Evolutionary conservation across 2,888 invertebrate genomes (phyloP).

Genomic region (Embidobia sp.): DNA sequence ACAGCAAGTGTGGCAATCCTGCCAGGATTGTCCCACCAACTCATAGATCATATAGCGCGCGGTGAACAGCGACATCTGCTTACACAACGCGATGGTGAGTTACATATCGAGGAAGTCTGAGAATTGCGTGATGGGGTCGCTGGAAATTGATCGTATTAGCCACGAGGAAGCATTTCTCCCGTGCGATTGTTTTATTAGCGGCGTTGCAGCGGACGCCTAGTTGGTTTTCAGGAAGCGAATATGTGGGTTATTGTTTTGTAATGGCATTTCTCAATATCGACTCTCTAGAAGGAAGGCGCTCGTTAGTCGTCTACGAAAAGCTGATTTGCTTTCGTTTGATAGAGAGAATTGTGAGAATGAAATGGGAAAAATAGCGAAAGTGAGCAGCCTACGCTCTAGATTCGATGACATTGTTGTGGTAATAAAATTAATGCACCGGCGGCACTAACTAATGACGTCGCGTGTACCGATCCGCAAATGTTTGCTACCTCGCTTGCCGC

Average conservation of each 20-base stretch:
- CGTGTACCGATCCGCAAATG: conserved; percentile 41
- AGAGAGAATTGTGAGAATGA: too few relatives aligned
- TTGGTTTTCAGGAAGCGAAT: conserved; percentile 41
- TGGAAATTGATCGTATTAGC: conserved; percentile 21
- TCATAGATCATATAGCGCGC: too few relatives aligned
- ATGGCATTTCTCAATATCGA: conserved; percentile 34
- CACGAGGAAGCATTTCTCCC: conserved; percentile 26
- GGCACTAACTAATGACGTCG: conserved; percentile 37
- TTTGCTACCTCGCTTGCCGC: conserved; percentile 32
- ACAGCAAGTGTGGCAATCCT: too few relatives aligned
- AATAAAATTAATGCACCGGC: conserved; percentile 32
- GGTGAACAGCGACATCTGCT: neutral
- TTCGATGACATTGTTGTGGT: conserved; percentile 37
- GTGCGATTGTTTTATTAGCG: conserved; percentile 18
- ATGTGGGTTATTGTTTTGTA: conserved; percentile 40
- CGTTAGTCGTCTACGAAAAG: conserved; percentile 7
- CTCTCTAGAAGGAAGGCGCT: conserved; percentile 1
- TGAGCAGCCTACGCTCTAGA: conserved; percentile 26
- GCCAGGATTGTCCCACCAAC: too few relatives aligned
- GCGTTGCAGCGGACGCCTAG: neutral
- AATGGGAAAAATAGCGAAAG: conserved; percentile 48
- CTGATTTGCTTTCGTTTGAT: neutral
- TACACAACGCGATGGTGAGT: neutral
- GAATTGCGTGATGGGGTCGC: conserved; percentile 1
- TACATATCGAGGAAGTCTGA: conserved; percentile 18